Evolutionary conservation across 2,888 invertebrate species (phyloP), one percentile per base, ranked within the genome.

Genomic region (Metopia argyrocephala): DNA sequence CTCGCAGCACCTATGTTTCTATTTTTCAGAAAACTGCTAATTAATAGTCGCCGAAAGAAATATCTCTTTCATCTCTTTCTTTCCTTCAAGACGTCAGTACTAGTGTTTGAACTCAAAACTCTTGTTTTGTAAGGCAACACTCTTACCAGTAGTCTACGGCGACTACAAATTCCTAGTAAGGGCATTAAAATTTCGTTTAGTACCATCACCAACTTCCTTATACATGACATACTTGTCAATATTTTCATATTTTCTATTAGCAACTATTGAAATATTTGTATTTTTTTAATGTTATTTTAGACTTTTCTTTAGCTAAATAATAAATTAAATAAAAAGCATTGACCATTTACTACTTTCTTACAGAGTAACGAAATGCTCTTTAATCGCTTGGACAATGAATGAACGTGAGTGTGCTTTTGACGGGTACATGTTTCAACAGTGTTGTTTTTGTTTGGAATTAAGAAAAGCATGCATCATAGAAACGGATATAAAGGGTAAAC

Each of bases 281-380:
- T 54, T 25, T 18, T 5, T 56, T 56, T n/a, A 9, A 1, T 18
- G 18, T 56, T 56, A 56, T n/a, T 56, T 56, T 5, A 27, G 28
- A 56, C 18, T 56, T 64, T 64, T 28, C 46, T 73, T 64, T 73
- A 46, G 56, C 27, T 54, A 46, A 50, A 38, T 38, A 38, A 38
- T 38, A 38, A 38, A 38, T 38, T 18, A 18, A 46, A 73, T 23
- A 38, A 23, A 28, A 7, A 45, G 23, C 28, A 18, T 23, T 65
- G 7, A 31, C 25, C 28, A 18, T 23, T 65, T 15, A 31, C 25
- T 28, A 65, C 57, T 65, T 74, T 74, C 65, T 57, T 48, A 66
- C n/a, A 52, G n/a, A 15, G 38, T 38, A 4, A 38, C 15, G 15
- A 38, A 12, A 12, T 38, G 9, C 15, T 38, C 38, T 38, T 12